phyloP scores from a whole-genome alignment of 2,888 invertebrate species.

The Cinara cedri region DNA sequence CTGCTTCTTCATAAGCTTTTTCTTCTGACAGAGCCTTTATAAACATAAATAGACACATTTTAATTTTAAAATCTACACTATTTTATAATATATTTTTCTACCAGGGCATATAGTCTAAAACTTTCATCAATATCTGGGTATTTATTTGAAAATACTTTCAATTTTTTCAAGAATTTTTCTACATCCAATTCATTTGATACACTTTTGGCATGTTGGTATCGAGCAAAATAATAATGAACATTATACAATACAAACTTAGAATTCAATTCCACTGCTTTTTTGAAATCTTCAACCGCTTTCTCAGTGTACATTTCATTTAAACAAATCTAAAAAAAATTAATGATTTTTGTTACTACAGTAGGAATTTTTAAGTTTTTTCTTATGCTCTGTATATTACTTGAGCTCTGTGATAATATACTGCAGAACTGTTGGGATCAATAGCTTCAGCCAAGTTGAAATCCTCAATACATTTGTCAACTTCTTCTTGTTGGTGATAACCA shows the following conservation, averaged over 20 bases:
- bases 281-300: conserved; percentile 76
- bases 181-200: conserved; percentile 60
- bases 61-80: background rate
- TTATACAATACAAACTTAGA: conserved; percentile 84
- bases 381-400: conserved; percentile 64
- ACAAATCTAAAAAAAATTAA: conserved; percentile 36
- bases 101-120: conserved; percentile 82
- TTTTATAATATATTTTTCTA: too few species aligned
- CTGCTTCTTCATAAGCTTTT: conserved; percentile 80
- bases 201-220: conserved; percentile 73
- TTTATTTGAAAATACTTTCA: conserved; percentile 73
- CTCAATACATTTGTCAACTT: conserved; percentile 74
- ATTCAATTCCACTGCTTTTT: conserved; percentile 79
- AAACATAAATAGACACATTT: background rate
- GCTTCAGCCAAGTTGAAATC: conserved; percentile 81
- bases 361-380: background rate
- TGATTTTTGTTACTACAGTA: background rate
- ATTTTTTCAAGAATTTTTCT: conserved; percentile 63
- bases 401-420: conserved; percentile 91
- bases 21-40: conserved; percentile 71
- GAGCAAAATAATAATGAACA: conserved; percentile 89
- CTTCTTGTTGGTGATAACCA: conserved; percentile 79
- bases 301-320: conserved; percentile 66
- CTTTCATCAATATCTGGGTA: conserved; percentile 87
- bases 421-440: too few species aligned